Evolutionary conservation across 1,140 invertebrate genomes (phyloP).

Genomic region (Tetramorium simillimum): DNA sequence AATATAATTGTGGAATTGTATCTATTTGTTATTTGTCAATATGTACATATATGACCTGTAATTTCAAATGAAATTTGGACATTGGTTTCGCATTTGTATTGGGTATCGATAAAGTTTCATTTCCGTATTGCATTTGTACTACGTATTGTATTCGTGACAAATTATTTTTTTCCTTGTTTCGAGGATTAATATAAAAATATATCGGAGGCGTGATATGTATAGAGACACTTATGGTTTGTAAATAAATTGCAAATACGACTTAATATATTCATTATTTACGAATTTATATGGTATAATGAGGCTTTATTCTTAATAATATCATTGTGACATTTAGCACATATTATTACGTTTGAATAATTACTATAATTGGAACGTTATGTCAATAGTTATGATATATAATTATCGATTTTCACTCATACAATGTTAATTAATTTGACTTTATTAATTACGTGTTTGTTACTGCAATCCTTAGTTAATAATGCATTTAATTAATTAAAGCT

Average conservation of each 20-base stretch:
- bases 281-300: not conserved
- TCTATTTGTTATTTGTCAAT: constrained; percentile 1
- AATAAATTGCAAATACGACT: not conserved
- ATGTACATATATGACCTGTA: not conserved
- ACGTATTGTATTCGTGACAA: not conserved
- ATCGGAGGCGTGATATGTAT: not conserved
- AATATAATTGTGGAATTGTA: not conserved
- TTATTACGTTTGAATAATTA: constrained; percentile 26
- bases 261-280: not conserved
- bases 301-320: constrained; percentile 38
- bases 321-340: constrained; percentile 29
- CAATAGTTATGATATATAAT: constrained; percentile 57
- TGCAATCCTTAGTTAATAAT: constrained; percentile 37
- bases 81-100: not conserved
- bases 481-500: constrained; percentile 49
- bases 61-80: constrained; percentile 34
- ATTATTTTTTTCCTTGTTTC: not conserved
- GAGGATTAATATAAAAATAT: not conserved
- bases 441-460: constrained; percentile 46
- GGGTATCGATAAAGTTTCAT: not conserved
- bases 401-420: constrained; percentile 38
- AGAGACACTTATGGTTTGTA: not conserved
- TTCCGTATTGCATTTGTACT: not conserved
- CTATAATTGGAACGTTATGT: constrained; percentile 40
- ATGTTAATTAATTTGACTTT: constrained; percentile 55